These are phyloP conservation scores for Eretmochelys imbricata DNA, from an alignment of 2,113 vertebrate genomes.

Conservation along the genomic window DNA sequence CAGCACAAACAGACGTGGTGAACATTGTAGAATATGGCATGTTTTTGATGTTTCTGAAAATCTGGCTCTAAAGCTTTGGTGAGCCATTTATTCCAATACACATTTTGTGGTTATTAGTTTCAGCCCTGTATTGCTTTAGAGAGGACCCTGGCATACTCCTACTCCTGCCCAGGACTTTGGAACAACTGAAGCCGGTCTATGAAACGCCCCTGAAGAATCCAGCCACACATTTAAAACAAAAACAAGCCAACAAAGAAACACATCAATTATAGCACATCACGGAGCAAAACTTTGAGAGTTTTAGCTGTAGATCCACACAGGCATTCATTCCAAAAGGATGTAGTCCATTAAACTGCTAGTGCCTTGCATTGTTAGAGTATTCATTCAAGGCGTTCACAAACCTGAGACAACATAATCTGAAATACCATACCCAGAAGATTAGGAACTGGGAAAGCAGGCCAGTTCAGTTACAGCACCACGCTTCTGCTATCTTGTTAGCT, in stretches of 20 bases:
- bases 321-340: not conserved
- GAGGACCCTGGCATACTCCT: constrained; percentile 25
- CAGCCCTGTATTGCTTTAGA: constrained; percentile 45
- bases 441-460: not conserved
- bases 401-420: not conserved
- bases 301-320: not conserved
- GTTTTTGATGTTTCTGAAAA: constrained; percentile 55
- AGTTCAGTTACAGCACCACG: not conserved
- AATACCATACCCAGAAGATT: not conserved
- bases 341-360: not conserved
- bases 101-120: constrained; percentile 56
- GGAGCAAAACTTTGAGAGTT: not conserved
- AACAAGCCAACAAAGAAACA: constrained; percentile 36
- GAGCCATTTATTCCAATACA: constrained; percentile 35
- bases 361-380: not conserved
- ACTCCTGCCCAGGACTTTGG: not conserved
- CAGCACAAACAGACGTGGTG: constrained; percentile 55
- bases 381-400: not conserved
- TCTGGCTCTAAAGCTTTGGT: constrained; percentile 59
- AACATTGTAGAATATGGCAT: constrained; percentile 40
- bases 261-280: not conserved
- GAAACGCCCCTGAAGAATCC: constrained; percentile 25
- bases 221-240: constrained; percentile 33
- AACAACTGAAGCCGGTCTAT: constrained; percentile 27
- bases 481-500: not conserved